Percentiles rank a stretch among this genome's conserved stretches.
Evolutionary conservation across 2,888 invertebrate species (phyloP).

Genomic region (Smittia aterrima): DNA sequence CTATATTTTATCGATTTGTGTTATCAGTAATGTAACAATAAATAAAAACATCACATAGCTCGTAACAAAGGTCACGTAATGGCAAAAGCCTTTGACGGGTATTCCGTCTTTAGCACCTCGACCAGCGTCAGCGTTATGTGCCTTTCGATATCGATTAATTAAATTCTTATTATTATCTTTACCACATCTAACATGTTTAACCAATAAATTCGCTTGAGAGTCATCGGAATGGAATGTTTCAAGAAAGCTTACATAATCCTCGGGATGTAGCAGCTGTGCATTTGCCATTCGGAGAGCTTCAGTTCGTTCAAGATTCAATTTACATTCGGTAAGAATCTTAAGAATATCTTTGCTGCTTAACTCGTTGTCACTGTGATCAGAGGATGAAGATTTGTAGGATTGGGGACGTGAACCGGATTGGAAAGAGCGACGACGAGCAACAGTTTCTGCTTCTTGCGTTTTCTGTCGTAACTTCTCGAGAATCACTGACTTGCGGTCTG

Average conservation of each 20-base stretch:
- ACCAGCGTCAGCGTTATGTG: background rate
- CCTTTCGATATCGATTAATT: background rate
- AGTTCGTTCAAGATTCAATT: conserved; percentile 52
- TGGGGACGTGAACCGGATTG: conserved; percentile 50
- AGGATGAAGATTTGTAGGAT: conserved; percentile 52
- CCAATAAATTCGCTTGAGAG: conserved; percentile 24
- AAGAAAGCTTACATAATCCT: conserved; percentile 53
- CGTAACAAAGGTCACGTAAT: conserved; percentile 27
- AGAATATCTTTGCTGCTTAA: conserved; percentile 51
- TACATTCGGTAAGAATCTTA: conserved; percentile 49
- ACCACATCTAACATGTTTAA: conserved; percentile 34
- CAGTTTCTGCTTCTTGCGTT: conserved; percentile 41
- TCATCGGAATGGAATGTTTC: conserved; percentile 31
- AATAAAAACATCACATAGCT: conserved; percentile 38
- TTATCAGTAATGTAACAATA: conserved; percentile 39
- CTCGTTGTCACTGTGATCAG: conserved; percentile 52
- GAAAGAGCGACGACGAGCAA: conserved; percentile 49
- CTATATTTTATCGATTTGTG: conserved; percentile 39
- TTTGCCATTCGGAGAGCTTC: conserved; percentile 48
- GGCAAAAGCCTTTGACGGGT: conserved; percentile 23
- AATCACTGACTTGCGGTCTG: conserved; percentile 8
- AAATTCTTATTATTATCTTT: conserved; percentile 18
- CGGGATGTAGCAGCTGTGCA: conserved; percentile 51
- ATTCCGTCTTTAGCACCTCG: background rate
- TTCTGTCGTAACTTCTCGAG: conserved; percentile 26